Conservation (phyloP, 64 coral and sea anemone genomes). For the Montipora foliosa region DNA sequence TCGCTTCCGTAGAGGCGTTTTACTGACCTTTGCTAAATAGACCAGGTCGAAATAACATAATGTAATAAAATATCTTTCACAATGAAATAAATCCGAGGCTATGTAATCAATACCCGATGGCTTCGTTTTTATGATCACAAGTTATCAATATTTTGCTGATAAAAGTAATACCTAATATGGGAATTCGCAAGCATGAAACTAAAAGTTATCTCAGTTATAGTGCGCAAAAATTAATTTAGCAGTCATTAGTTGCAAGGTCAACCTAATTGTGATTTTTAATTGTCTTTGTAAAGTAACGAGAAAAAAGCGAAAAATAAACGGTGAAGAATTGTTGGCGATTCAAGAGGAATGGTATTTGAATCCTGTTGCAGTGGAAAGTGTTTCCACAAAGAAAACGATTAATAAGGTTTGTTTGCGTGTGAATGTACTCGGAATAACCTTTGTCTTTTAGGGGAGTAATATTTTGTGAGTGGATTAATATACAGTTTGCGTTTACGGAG, state of each 20-base stretch:
- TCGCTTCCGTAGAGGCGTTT: neutral
- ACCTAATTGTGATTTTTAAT: too few species aligned
- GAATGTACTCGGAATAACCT: neutral
- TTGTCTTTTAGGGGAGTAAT: neutral
- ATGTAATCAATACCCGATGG: neutral
- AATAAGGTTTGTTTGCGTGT: neutral
- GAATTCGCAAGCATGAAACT: neutral
- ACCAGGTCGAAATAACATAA: too few species aligned
- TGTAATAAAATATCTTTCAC: neutral
- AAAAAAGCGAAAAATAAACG: neutral
- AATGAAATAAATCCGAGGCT: neutral
- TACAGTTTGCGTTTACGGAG: neutral
- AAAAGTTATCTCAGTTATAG: neutral
- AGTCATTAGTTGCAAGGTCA: neutral
- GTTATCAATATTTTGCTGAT: neutral
- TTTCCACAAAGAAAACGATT: neutral
- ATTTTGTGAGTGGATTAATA: neutral
- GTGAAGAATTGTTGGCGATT: neutral
- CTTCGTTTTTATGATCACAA: neutral
- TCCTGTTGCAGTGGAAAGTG: neutral
- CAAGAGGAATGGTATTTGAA: neutral
- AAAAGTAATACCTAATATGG: slow-evolving; percentile 15
- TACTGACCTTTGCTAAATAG: neutral
- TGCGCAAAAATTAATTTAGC: neutral
- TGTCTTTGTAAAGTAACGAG: neutral